These are phyloP conservation scores for Dorcus hopei DNA, from an alignment of 2,888 invertebrate species.

Conservation along the genomic window DNA sequence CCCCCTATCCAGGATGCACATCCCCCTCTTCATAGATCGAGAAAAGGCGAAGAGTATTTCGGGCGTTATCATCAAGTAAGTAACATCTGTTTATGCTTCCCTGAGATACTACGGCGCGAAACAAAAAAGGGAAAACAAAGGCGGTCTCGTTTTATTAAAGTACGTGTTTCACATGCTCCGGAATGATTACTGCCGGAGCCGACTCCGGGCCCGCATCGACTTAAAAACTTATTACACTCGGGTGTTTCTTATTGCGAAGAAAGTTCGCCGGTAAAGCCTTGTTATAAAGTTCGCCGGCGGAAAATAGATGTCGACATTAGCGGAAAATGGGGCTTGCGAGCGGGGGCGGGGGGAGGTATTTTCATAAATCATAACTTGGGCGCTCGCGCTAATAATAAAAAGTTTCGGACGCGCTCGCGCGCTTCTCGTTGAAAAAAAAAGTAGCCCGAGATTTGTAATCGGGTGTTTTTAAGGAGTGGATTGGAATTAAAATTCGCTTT, in stretches of 20 bases:
- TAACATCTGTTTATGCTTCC: constrained; percentile 12
- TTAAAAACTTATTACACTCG: not conserved
- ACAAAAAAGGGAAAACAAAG: too few species aligned
- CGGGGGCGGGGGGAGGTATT: too few species aligned
- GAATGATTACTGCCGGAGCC: not conserved
- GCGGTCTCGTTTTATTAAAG: not conserved
- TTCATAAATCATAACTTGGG: too few species aligned
- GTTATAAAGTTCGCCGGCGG: not conserved
- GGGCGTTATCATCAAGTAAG: constrained; percentile 82
- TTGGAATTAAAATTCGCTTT: too few species aligned
- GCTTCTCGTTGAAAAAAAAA: too few species aligned
- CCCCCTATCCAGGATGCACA: constrained; percentile 84
- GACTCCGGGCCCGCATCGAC: not conserved
- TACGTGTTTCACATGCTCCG: not conserved
- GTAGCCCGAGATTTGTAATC: too few species aligned
- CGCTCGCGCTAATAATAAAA: too few species aligned
- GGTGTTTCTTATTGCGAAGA: too few species aligned
- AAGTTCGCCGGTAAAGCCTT: not conserved
- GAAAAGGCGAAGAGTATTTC: constrained; percentile 65
- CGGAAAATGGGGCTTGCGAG: not conserved
- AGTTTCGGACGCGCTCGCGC: too few species aligned
- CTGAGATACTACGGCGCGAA: too few species aligned
- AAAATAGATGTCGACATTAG: constrained; percentile 1
- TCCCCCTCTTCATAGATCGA: constrained; percentile 82
- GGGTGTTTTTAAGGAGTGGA: too few species aligned